Conservation (phyloP, 37 sponge, comb jelly and placozoan species). For the Haliclona indistincta region DNA sequence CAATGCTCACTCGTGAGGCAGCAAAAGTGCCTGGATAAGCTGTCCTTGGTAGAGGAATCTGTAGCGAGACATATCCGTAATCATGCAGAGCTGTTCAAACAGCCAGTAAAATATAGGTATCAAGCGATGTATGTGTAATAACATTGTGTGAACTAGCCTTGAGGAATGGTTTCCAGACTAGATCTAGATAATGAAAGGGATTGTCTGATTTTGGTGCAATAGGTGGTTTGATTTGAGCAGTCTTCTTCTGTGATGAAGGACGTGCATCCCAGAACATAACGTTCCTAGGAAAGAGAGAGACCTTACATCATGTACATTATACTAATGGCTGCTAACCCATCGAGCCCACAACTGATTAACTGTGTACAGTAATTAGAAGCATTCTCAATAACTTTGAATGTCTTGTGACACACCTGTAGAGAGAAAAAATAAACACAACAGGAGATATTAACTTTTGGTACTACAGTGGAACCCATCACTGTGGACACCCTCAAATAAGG, state of each 20-base stretch:
- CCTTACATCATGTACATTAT: not conserved
- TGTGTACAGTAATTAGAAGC: conserved; percentile 54
- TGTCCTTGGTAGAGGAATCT: conserved; percentile 65
- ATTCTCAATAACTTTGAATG: conserved; percentile 30
- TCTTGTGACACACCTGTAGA: conserved; percentile 47
- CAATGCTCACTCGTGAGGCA: conserved; percentile 59
- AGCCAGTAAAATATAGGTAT: not conserved
- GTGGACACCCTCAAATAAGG: too few species aligned
- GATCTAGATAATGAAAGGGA: conserved; percentile 63
- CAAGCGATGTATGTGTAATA: not conserved
- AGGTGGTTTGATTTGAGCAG: not conserved
- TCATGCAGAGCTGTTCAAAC: not conserved
- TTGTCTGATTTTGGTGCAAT: conserved; percentile 10
- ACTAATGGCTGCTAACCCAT: conserved; percentile 66
- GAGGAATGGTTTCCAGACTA: conserved; percentile 84
- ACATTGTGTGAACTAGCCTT: too few species aligned
- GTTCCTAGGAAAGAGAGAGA: conserved; percentile 27
- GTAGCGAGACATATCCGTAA: not conserved
- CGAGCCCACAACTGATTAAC: conserved; percentile 66
- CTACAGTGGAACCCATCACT: too few species aligned
- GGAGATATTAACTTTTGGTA: too few species aligned
- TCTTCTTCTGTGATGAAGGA: conserved; percentile 51
- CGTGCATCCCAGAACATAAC: conserved; percentile 95
- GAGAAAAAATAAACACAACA: not conserved
- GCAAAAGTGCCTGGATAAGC: conserved; percentile 67